Conservation (phyloP, 2,113 vertebrate species). For the Epinephelus fuscoguttatus region DNA sequence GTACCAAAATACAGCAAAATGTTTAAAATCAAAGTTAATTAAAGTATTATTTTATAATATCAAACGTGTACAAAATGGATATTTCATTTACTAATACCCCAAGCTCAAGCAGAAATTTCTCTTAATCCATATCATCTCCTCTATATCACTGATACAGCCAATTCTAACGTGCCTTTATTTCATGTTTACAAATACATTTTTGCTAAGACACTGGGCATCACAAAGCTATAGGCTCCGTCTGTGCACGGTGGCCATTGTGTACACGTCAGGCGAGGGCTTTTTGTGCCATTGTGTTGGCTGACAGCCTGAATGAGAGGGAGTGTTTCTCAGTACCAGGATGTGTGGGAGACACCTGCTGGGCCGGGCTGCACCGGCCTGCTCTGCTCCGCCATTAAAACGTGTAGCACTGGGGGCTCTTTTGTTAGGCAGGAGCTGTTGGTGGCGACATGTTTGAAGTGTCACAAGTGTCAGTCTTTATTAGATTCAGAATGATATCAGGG, state of each 20-base stretch:
- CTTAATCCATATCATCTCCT: constrained; percentile 39
- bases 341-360: constrained; percentile 94
- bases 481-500: constrained; percentile 84
- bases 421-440: constrained; percentile 90
- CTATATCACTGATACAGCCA: constrained; percentile 28
- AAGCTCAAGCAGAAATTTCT: neutral
- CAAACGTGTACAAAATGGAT: neutral
- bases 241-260: constrained; percentile 88
- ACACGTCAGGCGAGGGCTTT: constrained; percentile 78
- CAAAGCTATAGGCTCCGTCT: constrained; percentile 81
- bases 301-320: constrained; percentile 93
- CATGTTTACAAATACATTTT: constrained; percentile 86
- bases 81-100: neutral
- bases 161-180: constrained; percentile 43
- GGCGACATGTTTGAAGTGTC: constrained; percentile 91
- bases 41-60: neutral
- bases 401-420: constrained; percentile 88
- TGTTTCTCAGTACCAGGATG: constrained; percentile 92
- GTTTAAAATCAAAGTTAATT: neutral
- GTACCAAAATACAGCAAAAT: neutral
- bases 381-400: constrained; percentile 87
- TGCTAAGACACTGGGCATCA: constrained; percentile 64
- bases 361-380: constrained; percentile 88
- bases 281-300: constrained; percentile 92
- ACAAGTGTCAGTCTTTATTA: constrained; percentile 94